These are phyloP conservation scores for Aporrectodea caliginosa DNA, from an alignment of 1,140 invertebrate species.

Conservation along the genomic window DNA sequence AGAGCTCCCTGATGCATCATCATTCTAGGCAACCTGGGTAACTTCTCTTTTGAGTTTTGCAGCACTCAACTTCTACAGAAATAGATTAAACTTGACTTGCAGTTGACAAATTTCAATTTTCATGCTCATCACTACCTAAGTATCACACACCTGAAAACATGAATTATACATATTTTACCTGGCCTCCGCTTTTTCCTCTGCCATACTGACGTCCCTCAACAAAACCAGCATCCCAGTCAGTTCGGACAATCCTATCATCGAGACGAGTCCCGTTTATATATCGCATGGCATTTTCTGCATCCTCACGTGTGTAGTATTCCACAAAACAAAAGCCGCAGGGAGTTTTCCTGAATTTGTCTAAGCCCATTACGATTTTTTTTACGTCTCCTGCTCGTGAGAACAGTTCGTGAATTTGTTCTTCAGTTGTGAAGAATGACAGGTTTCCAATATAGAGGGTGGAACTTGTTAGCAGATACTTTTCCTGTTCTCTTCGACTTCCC, in stretches of 20 bases:
- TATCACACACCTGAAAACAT: too few species aligned
- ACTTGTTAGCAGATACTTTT: conserved; percentile 69
- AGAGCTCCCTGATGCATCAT: too few species aligned
- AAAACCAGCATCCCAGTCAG: conserved; percentile 99
- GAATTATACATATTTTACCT: too few species aligned
- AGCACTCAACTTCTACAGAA: too few species aligned
- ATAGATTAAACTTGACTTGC: too few species aligned
- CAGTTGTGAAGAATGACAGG: conserved; percentile 96
- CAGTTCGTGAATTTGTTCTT: conserved; percentile 98
- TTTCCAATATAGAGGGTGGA: conserved; percentile 95
- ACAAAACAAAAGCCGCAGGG: conserved; percentile 99
- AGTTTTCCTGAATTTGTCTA: conserved; percentile 97
- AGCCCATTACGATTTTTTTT: conserved; percentile 92
- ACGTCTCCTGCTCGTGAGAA: conserved; percentile 95
- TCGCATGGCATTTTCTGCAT: conserved; percentile 91
- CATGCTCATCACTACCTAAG: too few species aligned
- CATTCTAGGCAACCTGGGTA: too few species aligned
- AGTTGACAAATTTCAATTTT: too few species aligned
- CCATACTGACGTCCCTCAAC: conserved; percentile 97
- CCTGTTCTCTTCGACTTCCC: conserved; percentile 89
- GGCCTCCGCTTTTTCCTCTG: conserved; percentile 94
- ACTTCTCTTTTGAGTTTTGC: too few species aligned
- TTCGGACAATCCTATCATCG: conserved; percentile 94
- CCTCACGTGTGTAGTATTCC: conserved; percentile 85
- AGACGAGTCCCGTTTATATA: conserved; percentile 95